Base-by-base conservation (phyloP, 2,888 invertebrate genomes). In the Dilophus febrilis region DNA sequence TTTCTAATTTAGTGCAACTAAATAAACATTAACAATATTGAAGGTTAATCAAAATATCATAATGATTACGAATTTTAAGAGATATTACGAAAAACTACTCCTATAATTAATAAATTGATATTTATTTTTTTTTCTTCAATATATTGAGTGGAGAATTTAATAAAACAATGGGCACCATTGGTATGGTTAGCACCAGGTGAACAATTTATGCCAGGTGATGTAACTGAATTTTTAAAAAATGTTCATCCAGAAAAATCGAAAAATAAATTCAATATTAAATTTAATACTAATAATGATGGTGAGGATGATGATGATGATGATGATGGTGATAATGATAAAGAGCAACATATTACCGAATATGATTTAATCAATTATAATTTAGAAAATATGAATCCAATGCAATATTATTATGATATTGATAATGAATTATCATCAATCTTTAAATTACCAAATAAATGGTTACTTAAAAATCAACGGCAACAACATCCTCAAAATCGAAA, bases 131-230 rank as follows among this genome's bases (percentile, higher is more conserved):
- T n/a, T n/a, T n/a, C n/a, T n/a, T n/a, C n/a, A n/a, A n/a, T n/a
- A n/a, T n/a, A n/a, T n/a, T n/a, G n/a, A 61, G 61, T 61, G 42
- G 61, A 61, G 43, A 58, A 58, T 38, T 53, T 74, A 43, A 67
- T 72, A 34, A 64, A 56, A 42, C 62, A 67, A 55, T 77, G 76
- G 76, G 71, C 77, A 2, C 77, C 77, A 4, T 49, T 76, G 35
- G 67, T 77, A 18, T 75, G 74, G 73, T 58, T 77, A 37, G 72
- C 74, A 38, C 74, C 74, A 2, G 68, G 68, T 41, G 77, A 77
- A 57, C 64, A 65, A 53, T 77, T 70, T 53, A 61, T 73, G 58
- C 77, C 77, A 1, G 58, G 68, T 40, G 68, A 67, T 40, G 74
- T 74, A 2, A 67, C 71, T 35, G 68, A 71, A 45, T 77, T 76